Conservation (phyloP, 2,113 vertebrate genomes). For the Raja brachyura region DNA sequence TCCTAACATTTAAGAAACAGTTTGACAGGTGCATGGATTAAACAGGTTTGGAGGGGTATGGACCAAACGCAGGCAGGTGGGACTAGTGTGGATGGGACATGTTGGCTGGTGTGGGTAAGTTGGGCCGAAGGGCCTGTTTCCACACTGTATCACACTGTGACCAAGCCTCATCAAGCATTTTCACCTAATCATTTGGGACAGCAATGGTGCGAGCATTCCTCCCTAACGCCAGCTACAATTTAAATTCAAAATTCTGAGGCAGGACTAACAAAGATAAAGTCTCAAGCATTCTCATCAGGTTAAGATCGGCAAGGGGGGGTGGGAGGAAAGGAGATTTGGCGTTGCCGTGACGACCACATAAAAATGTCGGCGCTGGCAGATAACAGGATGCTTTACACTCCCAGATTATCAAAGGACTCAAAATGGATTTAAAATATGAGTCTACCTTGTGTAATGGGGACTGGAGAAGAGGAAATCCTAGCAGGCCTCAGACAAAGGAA, state of each 20-base stretch:
- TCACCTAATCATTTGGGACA: neutral
- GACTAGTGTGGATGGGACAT: too few relatives aligned
- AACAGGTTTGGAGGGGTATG: too few relatives aligned
- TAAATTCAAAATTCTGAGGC: constrained; percentile 5
- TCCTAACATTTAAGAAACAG: too few relatives aligned
- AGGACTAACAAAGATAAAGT: neutral
- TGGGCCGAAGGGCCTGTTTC: too few relatives aligned
- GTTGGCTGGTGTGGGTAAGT: too few relatives aligned
- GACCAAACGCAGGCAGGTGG: too few relatives aligned
- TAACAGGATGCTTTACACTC: neutral
- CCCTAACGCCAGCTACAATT: neutral
- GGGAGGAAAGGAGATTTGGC: neutral
- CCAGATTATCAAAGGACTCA: neutral
- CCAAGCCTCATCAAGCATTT: neutral
- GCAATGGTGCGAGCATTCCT: neutral
- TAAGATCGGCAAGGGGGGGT: neutral
- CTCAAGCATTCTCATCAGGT: neutral
- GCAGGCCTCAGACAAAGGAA: neutral
- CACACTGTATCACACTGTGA: too few relatives aligned
- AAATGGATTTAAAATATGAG: neutral
- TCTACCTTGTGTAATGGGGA: neutral
- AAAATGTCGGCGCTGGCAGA: neutral
- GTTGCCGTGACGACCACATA: neutral
- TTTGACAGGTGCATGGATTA: too few relatives aligned
- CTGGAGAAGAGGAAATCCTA: neutral